Conservation (phyloP, 2,113 vertebrate species). For the Eclectus roratus region DNA sequence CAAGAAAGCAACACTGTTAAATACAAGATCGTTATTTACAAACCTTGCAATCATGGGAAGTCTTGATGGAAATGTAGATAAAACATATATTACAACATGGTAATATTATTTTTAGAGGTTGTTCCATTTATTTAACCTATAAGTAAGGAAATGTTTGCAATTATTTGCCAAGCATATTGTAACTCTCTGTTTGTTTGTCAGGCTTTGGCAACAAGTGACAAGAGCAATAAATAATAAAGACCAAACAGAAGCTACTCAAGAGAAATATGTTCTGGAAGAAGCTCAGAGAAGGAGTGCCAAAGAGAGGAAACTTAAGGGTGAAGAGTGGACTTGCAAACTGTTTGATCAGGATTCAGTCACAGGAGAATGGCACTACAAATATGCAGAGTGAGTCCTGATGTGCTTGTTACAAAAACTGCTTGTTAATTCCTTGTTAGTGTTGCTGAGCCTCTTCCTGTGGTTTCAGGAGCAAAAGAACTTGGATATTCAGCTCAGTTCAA, state of each 20-base stretch:
- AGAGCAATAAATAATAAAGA: constrained; percentile 96
- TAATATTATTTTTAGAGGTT: not conserved
- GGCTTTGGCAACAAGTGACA: constrained; percentile 97
- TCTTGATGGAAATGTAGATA: not conserved
- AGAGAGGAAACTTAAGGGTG: constrained; percentile 88
- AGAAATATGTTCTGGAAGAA: constrained; percentile 94
- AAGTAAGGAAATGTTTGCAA: not conserved
- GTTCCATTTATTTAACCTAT: not conserved
- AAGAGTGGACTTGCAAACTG: constrained; percentile 89
- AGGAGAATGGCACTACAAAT: constrained; percentile 97
- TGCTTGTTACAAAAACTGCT: not conserved
- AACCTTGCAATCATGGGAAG: not conserved
- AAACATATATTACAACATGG: not conserved
- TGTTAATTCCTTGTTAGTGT: not conserved
- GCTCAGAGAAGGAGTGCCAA: constrained; percentile 91
- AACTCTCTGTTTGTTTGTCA: constrained; percentile 51
- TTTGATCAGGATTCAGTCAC: constrained; percentile 92
- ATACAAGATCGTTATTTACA: not conserved
- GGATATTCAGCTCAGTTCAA: not conserved
- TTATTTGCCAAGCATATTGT: not conserved
- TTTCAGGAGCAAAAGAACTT: not conserved
- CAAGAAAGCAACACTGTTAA: not conserved
- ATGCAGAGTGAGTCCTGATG: constrained; percentile 87
- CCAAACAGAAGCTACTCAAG: constrained; percentile 95
- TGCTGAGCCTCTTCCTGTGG: not conserved